Base-by-base conservation (phyloP, 2,888 invertebrate species). In the Callyntrura guangdongensis region DNA sequence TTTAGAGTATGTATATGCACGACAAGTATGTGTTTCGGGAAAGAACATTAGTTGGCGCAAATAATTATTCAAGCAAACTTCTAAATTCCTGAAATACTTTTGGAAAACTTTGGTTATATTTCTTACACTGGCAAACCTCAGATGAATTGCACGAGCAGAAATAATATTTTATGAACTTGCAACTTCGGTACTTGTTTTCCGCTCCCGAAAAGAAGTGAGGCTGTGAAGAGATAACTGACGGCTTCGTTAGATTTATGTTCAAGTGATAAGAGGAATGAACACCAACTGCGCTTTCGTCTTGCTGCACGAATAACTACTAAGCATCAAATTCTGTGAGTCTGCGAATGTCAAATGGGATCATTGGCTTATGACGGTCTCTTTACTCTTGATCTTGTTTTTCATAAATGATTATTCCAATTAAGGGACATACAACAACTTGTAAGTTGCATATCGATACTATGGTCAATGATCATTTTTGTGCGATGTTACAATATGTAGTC, bases 361-460 rank as follows among this genome's bases (percentile, higher is more conserved):
- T 45, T 45, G 17, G 17, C 72, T 72, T 45, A 69, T 69, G 45
- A 45, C 45, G 72, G 72, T 72, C 72, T 36, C 45, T 72, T 72
- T 47, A 17, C 45, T 72, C 72, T 72, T 72, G 72, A 72, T 72
- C 72, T 72, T 72, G 72, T 72, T 72, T 72, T 72, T 72, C 27
- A 72, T 72, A 45, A 45, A 45, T 45, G 72, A 72, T 72, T 72
- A 47, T 45, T 27, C 27, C 67, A 67, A 67, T 67, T 27, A 67
- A 67, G 27, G 22, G 64, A n/a, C 27, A 67, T 67, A 27, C 67
- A 64, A 64, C 36, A 36, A 36, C 36, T 36, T 36, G 36, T 36
- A 36, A 36, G 36, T 36, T 36, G 36, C 36, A 36, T 36, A 36
- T n/a, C n/a, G 36, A 36, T 36, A 36, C 36, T 4, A 61, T 61